Evolutionary conservation across 2,113 vertebrate genomes (phyloP), one percentile per base, ranked within the genome.

Genomic region (Synchiropus splendidus): DNA sequence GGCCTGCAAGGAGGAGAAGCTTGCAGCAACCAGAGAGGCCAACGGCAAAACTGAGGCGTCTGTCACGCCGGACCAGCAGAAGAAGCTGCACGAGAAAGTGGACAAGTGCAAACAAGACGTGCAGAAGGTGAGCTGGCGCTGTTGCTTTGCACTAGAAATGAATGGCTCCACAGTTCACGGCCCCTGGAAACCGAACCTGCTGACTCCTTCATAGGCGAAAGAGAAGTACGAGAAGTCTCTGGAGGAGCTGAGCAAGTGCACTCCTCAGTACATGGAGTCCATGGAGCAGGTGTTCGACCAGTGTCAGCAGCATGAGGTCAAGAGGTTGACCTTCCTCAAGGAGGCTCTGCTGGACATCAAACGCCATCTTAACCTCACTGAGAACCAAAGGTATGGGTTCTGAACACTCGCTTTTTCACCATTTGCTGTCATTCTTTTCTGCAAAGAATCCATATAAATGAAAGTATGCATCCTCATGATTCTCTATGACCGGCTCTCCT

Each of bases 281-380:
- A 98, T 98, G 94, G 94, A 98, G 75, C 91, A 90, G 81, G 92
- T 97, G 77, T 98, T 98, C 0, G 94, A 97, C 72, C 93, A 92
- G 74, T 98, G 94, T 74, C 94, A 98, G 86, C 92, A 98, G 68
- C 91, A 97, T 3, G 94, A 98, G 75, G 90, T 97, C 54, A 95
- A 89, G 78, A 89, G 94, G 47, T 86, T 98, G 74, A 91, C 83
- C 71, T 98, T 98, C 85, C 89, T 97, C 51, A 97, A 95, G 85
- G 94, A 98, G 66, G 86, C 91, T 49, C 79, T 98, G 37, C 83
- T 97, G 83, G 94, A 98, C 77, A 90, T 97, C 80, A 97, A 98
- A 77, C 88, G 91, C 40, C 93, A 98, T 64, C 86, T 98, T 61
- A 97, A 95, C 81, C 87, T 98, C 54, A 89, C 92, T 0, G 93